phyloP scores from a whole-genome alignment of 2,797 vertebrate genomes.

The Allobates femoralis region DNA sequence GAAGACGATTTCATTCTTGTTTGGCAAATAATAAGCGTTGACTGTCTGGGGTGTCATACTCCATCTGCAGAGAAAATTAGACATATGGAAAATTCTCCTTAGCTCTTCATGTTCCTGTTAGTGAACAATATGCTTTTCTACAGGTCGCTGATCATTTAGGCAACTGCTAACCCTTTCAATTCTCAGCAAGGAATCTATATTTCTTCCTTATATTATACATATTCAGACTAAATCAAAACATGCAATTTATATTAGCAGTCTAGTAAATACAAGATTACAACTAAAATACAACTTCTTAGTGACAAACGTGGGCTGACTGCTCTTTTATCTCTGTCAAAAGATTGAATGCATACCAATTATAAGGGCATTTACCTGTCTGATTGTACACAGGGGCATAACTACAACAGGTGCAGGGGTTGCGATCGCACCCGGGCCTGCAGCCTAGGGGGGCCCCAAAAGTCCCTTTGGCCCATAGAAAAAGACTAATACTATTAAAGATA shows the following conservation, averaged over 20 bases:
- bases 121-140: background rate
- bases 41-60: constrained; percentile 98
- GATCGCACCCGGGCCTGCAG: no score
- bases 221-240: background rate
- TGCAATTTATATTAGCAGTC: background rate
- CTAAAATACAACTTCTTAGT: background rate
- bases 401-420: no score
- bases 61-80: constrained; percentile 80
- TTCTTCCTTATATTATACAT: background rate
- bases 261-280: background rate
- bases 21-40: constrained; percentile 97
- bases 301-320: background rate
- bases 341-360: background rate
- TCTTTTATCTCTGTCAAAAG: background rate
- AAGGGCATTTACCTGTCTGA: background rate
- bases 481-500: no score
- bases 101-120: background rate
- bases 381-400: no score
- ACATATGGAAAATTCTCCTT: constrained; percentile 22
- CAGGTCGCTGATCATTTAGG: background rate
- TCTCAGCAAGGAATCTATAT: background rate
- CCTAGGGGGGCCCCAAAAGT: no score
- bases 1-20: constrained; percentile 97
- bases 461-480: no score
- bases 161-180: background rate